Conservation (phyloP, 2,113 vertebrate genomes). For the Colistium nudipinnis region DNA sequence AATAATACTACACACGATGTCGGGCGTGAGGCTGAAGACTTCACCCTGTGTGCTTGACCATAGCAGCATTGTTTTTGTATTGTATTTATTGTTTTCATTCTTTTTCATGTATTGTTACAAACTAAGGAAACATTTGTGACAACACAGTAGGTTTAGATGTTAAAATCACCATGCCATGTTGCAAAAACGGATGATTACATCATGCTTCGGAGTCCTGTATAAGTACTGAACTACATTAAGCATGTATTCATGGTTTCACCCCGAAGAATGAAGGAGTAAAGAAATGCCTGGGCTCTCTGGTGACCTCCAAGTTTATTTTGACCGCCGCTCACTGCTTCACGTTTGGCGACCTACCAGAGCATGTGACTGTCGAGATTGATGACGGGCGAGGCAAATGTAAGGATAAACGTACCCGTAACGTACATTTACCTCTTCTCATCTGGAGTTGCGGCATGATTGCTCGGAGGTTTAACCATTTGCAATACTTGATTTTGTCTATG, state of each 20-base stretch:
- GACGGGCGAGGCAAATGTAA: constrained; percentile 7
- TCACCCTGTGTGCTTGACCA: no score
- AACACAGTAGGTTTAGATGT: neutral
- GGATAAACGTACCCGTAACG: neutral
- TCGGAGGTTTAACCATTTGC: neutral
- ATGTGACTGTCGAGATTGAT: constrained; percentile 42
- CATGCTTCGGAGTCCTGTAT: neutral
- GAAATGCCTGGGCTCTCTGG: constrained; percentile 76
- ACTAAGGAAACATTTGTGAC: no score
- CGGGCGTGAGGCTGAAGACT: no score
- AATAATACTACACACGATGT: no score
- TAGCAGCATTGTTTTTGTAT: no score
- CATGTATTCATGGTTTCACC: constrained; percentile 12
- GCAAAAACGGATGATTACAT: no score
- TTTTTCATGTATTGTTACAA: no score
- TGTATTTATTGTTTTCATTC: no score
- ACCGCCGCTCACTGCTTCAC: constrained; percentile 83
- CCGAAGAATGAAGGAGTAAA: neutral
- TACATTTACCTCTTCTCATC: neutral
- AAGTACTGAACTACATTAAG: neutral
- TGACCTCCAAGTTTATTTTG: constrained; percentile 70
- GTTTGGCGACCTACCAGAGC: neutral
- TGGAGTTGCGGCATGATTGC: neutral
- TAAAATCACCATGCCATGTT: neutral
- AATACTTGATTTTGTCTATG: neutral